These are phyloP conservation scores for Dromococcyx pavoninus DNA, from an alignment of 2,797 vertebrate genomes.

Conservation along the genomic window DNA sequence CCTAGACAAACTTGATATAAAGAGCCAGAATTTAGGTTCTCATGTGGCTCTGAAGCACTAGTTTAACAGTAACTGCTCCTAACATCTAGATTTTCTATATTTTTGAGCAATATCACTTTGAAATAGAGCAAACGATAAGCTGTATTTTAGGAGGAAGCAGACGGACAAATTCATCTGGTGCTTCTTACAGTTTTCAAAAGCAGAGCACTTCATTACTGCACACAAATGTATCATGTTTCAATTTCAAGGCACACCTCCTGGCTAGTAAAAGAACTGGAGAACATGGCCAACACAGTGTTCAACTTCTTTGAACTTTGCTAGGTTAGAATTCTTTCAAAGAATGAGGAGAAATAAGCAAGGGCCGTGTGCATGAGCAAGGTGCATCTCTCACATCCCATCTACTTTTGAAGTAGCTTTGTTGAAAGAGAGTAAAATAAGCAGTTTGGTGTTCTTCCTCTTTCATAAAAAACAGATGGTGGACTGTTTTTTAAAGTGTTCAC, in stretches of 20 bases:
- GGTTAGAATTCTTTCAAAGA: neutral
- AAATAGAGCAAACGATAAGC: neutral
- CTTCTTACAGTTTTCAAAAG: neutral
- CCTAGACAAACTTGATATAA: neutral
- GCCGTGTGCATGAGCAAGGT: neutral
- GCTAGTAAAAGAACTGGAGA: neutral
- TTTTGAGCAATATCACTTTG: neutral
- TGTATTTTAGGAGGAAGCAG: neutral
- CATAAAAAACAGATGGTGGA: neutral
- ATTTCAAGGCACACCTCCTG: conserved; percentile 10
- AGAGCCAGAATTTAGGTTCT: neutral
- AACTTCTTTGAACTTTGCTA: neutral
- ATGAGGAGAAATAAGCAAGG: neutral
- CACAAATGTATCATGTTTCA: neutral
- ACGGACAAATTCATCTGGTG: neutral
- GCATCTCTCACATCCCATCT: neutral
- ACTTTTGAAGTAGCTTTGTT: neutral
- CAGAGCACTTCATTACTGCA: conserved; percentile 5
- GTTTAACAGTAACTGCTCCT: neutral
- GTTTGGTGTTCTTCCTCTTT: neutral
- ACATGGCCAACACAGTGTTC: neutral
- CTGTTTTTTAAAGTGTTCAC: neutral
- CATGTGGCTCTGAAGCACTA: neutral
- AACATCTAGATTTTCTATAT: neutral
- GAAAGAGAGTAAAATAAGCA: neutral